Evolutionary conservation across 1,140 invertebrate genomes (phyloP).

Genomic region (Drosophila willistoni): DNA sequence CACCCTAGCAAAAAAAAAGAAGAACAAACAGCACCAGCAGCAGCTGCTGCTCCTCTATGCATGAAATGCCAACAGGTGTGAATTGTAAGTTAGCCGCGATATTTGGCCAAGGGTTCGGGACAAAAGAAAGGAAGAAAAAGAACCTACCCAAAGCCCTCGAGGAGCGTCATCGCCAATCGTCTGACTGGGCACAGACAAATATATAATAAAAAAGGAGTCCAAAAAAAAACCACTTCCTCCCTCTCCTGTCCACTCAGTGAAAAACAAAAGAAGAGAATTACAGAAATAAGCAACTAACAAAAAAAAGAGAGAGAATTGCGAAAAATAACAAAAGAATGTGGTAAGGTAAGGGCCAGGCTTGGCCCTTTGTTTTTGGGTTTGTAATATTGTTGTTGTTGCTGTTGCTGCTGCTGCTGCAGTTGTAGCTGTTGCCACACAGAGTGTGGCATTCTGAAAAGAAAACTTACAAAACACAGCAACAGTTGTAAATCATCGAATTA

Average conservation of each 20-base stretch:
- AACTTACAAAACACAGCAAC: constrained; percentile 79
- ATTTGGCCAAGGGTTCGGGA: constrained; percentile 28
- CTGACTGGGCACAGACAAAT: constrained; percentile 15
- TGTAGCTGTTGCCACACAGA: constrained; percentile 18
- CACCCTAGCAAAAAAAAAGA: constrained; percentile 9
- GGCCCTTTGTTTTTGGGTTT: constrained; percentile 61
- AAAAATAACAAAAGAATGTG: constrained; percentile 74
- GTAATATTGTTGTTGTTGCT: constrained; percentile 58
- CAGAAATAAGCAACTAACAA: constrained; percentile 31
- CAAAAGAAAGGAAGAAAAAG: not conserved
- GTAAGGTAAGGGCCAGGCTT: constrained; percentile 38
- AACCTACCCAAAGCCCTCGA: constrained; percentile 31
- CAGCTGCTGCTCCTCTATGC: constrained; percentile 34
- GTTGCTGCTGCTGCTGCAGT: constrained; percentile 43
- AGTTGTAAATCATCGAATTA: constrained; percentile 81
- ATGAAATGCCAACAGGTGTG: constrained; percentile 68
- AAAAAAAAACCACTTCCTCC: constrained; percentile 54
- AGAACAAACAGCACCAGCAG: constrained; percentile 11
- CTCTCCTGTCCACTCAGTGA: constrained; percentile 35
- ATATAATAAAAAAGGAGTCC: constrained; percentile 2
- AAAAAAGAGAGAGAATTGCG: constrained; percentile 53
- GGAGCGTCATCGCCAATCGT: constrained; percentile 14
- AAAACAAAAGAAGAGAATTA: constrained; percentile 13
- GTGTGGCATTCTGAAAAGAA: constrained; percentile 65
- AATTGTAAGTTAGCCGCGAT: constrained; percentile 50